Percentiles rank a stretch among this genome's conserved stretches.
These are phyloP conservation scores for Gryllus longicercus DNA, from an alignment of 2,888 invertebrate genomes.

Conservation along the genomic window DNA sequence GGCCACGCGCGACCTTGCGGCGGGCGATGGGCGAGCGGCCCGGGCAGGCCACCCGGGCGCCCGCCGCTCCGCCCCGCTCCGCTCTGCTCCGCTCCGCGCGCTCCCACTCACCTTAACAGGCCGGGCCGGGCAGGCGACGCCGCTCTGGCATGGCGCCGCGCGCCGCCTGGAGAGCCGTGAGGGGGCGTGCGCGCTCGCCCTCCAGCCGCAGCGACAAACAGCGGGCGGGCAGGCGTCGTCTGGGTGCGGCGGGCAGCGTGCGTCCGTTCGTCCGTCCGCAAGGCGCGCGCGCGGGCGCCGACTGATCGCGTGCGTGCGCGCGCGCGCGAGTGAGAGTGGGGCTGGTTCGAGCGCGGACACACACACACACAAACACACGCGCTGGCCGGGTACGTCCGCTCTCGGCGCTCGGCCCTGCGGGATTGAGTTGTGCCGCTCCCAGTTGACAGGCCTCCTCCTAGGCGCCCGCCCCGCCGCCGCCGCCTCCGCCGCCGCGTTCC, in stretches of 20 bases:
- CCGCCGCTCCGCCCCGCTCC: too few relatives aligned
- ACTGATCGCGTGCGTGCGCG: background rate
- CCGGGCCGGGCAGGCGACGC: background rate
- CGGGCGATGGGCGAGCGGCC: background rate
- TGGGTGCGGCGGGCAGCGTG: background rate
- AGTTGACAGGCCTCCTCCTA: constrained; percentile 12
- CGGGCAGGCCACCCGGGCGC: background rate
- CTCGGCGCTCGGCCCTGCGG: constrained; percentile 19
- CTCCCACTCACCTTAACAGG: background rate
- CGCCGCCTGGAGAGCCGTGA: background rate
- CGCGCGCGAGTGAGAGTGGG: background rate
- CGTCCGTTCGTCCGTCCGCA: background rate
- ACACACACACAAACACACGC: background rate
- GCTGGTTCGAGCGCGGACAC: background rate
- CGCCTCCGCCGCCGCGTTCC: constrained; percentile 27
- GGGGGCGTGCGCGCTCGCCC: too few relatives aligned
- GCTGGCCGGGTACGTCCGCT: background rate
- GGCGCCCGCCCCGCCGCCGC: constrained; percentile 24
- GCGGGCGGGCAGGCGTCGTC: too few relatives aligned
- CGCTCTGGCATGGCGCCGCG: background rate
- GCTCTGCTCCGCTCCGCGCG: background rate
- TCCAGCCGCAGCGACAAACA: too few relatives aligned
- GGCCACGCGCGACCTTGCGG: constrained; percentile 8
- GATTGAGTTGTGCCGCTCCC: constrained; percentile 33
- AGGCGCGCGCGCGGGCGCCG: background rate